Conservation (phyloP, 2,888 invertebrate species). For the Coenonympha glycerion region DNA sequence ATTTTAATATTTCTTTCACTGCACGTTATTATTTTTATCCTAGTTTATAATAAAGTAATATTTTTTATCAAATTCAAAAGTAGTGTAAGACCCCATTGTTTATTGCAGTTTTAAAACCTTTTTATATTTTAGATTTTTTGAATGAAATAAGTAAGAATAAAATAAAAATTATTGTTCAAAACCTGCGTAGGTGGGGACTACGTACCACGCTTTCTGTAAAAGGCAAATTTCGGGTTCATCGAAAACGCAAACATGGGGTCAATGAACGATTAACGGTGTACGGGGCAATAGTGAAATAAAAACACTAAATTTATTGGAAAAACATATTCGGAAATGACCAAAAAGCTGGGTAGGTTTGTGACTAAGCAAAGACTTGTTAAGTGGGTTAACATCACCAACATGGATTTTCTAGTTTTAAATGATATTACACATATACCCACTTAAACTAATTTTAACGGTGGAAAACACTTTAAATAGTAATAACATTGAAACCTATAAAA, state of each 20-base stretch:
- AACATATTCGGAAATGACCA: slow-evolving; percentile 19
- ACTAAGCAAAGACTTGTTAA: background rate
- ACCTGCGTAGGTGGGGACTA: slow-evolving; percentile 18
- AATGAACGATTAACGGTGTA: slow-evolving; percentile 43
- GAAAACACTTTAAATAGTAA: too few species aligned
- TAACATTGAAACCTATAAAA: too few species aligned
- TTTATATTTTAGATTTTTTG: too few species aligned
- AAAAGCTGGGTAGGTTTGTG: background rate
- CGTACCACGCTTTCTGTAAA: slow-evolving; percentile 29
- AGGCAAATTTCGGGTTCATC: slow-evolving; percentile 29
- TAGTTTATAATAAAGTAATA: too few species aligned
- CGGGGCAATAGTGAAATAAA: slow-evolving; percentile 21
- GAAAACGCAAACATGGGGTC: slow-evolving; percentile 33
- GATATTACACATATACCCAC: too few species aligned
- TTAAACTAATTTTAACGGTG: too few species aligned
- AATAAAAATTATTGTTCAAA: background rate
- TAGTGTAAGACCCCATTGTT: too few species aligned
- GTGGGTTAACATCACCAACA: background rate
- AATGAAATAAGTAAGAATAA: background rate
- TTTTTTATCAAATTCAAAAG: too few species aligned
- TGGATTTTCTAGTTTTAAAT: too few species aligned
- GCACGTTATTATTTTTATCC: too few species aligned
- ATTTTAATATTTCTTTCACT: too few species aligned
- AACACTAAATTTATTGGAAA: slow-evolving; percentile 21
- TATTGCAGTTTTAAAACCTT: too few species aligned